Evolutionary conservation across 2,113 vertebrate species (phyloP).

Genomic region (Argyrosomus japonicus): DNA sequence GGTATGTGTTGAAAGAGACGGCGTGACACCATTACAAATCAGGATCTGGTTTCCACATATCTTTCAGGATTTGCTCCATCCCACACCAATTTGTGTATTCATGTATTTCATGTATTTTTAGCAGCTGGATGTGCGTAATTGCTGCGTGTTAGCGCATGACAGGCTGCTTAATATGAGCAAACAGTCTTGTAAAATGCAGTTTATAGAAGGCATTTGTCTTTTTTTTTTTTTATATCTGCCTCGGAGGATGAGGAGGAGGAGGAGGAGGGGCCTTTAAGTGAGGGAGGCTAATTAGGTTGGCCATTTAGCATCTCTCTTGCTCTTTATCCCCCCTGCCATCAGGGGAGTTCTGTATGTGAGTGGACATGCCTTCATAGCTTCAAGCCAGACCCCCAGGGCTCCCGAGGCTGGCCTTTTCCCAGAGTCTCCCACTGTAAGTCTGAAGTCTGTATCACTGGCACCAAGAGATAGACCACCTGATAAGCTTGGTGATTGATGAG

Average conservation of each 20-base stretch:
- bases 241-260: slow-evolving; percentile 19
- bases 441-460: slow-evolving; percentile 45
- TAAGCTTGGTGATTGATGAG: slow-evolving; percentile 56
- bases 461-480: slow-evolving; percentile 53
- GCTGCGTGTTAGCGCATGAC: slow-evolving; percentile 51
- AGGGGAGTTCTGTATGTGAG: slow-evolving; percentile 8
- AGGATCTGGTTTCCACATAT: slow-evolving; percentile 22
- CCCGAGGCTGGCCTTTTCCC: background rate
- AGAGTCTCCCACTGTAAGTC: slow-evolving; percentile 23
- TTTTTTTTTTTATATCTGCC: slow-evolving; percentile 21
- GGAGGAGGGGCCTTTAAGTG: slow-evolving; percentile 1
- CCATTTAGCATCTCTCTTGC: slow-evolving; percentile 34
- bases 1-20: slow-evolving; percentile 14
- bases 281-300: slow-evolving; percentile 34
- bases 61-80: slow-evolving; percentile 21
- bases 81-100: slow-evolving; percentile 60
- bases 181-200: slow-evolving; percentile 48
- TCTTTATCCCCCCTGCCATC: slow-evolving; percentile 18
- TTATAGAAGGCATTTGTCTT: slow-evolving; percentile 38
- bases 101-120: slow-evolving; percentile 72
- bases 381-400: background rate
- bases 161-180: slow-evolving; percentile 60
- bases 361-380: slow-evolving; percentile 21
- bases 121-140: slow-evolving; percentile 68
- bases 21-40: slow-evolving; percentile 7